Conservation (phyloP, 2,797 vertebrate species). For the Gastrophryne carolinensis region DNA sequence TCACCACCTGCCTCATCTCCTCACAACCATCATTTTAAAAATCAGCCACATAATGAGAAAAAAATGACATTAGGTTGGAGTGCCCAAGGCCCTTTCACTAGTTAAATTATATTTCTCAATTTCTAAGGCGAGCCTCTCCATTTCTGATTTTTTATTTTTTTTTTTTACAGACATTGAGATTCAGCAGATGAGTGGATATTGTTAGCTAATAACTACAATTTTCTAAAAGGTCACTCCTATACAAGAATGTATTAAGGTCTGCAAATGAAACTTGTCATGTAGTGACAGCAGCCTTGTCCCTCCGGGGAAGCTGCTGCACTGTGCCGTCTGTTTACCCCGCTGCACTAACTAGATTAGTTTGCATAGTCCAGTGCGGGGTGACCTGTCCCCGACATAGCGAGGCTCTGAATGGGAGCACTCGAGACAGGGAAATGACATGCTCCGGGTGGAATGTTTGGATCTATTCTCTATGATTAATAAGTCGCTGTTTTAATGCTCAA, state of each 20-base stretch:
- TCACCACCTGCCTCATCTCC: conserved; percentile 52
- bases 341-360: conserved; percentile 53
- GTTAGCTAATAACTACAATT: conserved; percentile 74
- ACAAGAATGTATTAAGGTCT: conserved; percentile 67
- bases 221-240: conserved; percentile 77
- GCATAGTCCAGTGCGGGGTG: conserved; percentile 10
- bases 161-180: conserved; percentile 60
- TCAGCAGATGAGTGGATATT: conserved; percentile 67
- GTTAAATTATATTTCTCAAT: conserved; percentile 63
- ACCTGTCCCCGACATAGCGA: not conserved
- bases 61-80: conserved; percentile 64
- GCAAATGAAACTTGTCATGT: conserved; percentile 69
- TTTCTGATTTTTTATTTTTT: conserved; percentile 60
- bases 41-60: conserved; percentile 57
- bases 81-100: conserved; percentile 59
- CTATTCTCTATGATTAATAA: too few relatives aligned
- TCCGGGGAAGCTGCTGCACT: conserved; percentile 49
- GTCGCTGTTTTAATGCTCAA: too few relatives aligned
- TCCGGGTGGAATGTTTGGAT: not conserved
- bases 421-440: not conserved
- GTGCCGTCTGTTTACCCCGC: conserved; percentile 46
- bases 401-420: not conserved
- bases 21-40: conserved; percentile 58
- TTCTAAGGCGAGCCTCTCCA: conserved; percentile 67
- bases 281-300: conserved; percentile 60